phyloP scores from a whole-genome alignment of 2,888 invertebrate genomes.

The Amaurobius ferox region DNA sequence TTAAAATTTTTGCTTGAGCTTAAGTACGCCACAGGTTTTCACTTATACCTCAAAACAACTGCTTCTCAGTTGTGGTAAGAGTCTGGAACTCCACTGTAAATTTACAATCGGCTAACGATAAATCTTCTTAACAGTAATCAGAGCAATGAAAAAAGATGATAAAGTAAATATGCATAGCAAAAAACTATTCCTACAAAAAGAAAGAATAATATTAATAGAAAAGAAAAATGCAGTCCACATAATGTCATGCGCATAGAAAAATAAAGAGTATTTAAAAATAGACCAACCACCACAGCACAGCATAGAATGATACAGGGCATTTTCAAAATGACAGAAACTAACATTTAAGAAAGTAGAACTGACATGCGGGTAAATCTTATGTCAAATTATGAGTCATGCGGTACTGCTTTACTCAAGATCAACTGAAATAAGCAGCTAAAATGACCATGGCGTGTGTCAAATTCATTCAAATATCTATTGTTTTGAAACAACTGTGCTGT shows the following conservation, averaged over 20 bases:
- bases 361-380: too few relatives aligned
- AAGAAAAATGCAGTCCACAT: constrained; percentile 47
- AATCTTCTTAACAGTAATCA: constrained; percentile 54
- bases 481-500: too few relatives aligned
- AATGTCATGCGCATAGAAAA: constrained; percentile 49
- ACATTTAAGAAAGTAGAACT: too few relatives aligned
- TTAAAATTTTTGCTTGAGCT: background rate
- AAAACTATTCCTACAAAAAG: constrained; percentile 64
- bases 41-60: constrained; percentile 20
- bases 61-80: constrained; percentile 13
- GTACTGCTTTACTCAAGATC: too few relatives aligned
- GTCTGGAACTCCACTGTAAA: constrained; percentile 46
- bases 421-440: too few relatives aligned
- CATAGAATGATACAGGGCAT: constrained; percentile 67
- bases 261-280: constrained; percentile 33
- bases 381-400: too few relatives aligned
- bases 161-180: constrained; percentile 69
- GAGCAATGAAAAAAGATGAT: constrained; percentile 57
- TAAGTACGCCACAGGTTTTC: background rate
- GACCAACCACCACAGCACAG: constrained; percentile 70
- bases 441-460: too few relatives aligned
- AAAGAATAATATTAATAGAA: constrained; percentile 68
- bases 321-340: too few relatives aligned
- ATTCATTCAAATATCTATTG: too few relatives aligned
- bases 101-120: constrained; percentile 46